These are phyloP conservation scores for Sitophilus oryzae DNA, from an alignment of 1,140 invertebrate genomes.

Conservation along the genomic window DNA sequence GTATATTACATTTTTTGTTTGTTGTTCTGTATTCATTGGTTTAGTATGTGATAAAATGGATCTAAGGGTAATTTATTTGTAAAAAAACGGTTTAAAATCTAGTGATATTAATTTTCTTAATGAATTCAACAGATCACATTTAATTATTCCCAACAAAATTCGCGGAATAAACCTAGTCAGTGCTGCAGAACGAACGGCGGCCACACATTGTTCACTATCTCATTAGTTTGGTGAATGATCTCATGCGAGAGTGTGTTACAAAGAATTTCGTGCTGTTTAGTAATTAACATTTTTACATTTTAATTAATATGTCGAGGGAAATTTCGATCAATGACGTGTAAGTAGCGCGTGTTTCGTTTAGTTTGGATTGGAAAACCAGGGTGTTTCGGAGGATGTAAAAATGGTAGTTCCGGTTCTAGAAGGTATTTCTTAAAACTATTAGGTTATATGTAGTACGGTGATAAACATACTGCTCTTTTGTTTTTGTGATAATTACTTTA, in stretches of 20 bases:
- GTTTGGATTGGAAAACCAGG: not conserved
- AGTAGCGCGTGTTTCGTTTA: not conserved
- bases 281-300: conserved; percentile 16
- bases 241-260: conserved; percentile 15
- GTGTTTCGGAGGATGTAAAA: too few species aligned
- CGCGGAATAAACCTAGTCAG: conserved; percentile 9
- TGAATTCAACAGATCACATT: too few species aligned
- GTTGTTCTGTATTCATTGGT: too few species aligned
- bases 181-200: not conserved
- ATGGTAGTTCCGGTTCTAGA: not conserved
- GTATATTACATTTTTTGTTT: too few species aligned
- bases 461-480: too few species aligned
- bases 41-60: too few species aligned
- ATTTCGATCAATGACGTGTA: conserved; percentile 6
- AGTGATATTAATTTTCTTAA: too few species aligned
- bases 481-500: too few species aligned
- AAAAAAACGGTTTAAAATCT: too few species aligned
- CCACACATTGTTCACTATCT: conserved; percentile 12
- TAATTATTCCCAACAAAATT: too few species aligned
- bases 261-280: conserved; percentile 8
- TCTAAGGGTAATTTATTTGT: too few species aligned
- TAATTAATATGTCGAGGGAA: conserved; percentile 5
- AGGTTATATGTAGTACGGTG: not conserved
- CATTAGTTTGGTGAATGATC: conserved; percentile 20
- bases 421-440: not conserved